Evolutionary conservation across 1,140 invertebrate species (phyloP), one percentile per base, ranked within the genome.

Genomic region (Drosophila repleta): DNA sequence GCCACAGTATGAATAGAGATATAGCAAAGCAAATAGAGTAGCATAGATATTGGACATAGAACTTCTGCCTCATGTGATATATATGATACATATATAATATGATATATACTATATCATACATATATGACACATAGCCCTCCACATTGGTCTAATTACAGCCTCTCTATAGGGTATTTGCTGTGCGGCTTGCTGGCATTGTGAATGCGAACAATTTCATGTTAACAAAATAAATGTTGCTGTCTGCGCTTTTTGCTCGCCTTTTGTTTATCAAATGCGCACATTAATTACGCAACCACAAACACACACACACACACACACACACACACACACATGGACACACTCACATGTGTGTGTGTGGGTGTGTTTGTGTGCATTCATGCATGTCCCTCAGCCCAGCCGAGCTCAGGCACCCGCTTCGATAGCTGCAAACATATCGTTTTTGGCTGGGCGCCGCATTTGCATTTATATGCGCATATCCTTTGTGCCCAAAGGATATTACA

Each of bases 401-500:
- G 15, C 7, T 3, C 3, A 11, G 21, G 29, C 32, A 13, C 45
- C 18, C 20, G 17, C 45, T 20, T 52, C 57, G 26, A 62, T 62
- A 57, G 66, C 58, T 53, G 55, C 45, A 39, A 67, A 67, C 69
- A 72, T 67, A 67, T 72, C 63, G 69, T 67, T 67, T 35, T 67
- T 72, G 60, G 20, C 24, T 18, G 20, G 10, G 53, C 53, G 65
- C 73, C 74, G 72, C 83, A 87, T 88, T 87, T 88, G 83, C 83
- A 87, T 87, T 87, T 88, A 88, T 88, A 87, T 88, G 82, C 78
- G 79, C 83, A 82, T 69, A 87, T 87, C 83, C 83, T 87, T 87
- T 88, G 83, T 88, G 83, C 83, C 83, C 83, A 87, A 88, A 87
- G 83, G 83, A 87, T 87, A 87, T 87, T 87, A 88, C 83, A 87